A percentile compares a stretch with the other conserved stretches of the same genome.
These are phyloP conservation scores for Campylomormyrus numenius DNA, from an alignment of 2,113 vertebrate genomes.

Conservation along the genomic window DNA sequence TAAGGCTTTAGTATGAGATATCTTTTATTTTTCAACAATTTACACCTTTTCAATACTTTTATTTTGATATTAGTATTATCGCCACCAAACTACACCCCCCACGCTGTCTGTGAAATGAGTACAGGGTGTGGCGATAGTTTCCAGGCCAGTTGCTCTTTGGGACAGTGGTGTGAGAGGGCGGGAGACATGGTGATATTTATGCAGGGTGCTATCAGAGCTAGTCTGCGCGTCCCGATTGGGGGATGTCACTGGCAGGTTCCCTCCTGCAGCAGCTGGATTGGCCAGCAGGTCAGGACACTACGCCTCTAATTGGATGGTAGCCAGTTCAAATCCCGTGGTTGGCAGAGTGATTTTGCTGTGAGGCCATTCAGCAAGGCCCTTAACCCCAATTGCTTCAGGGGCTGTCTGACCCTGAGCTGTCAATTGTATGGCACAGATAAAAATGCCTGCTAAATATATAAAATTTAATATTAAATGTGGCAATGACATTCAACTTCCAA, in stretches of 20 bases:
- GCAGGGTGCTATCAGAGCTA: background rate
- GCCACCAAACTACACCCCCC: background rate
- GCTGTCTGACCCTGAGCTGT: background rate
- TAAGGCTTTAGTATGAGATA: background rate
- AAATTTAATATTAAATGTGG: background rate
- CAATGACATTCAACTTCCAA: background rate
- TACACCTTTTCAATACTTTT: background rate
- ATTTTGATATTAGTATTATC: background rate
- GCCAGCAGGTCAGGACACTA: background rate
- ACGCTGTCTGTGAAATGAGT: background rate
- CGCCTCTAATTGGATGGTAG: background rate
- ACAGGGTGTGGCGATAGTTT: conserved; percentile 43
- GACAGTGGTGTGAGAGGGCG: conserved; percentile 29
- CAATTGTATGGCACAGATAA: background rate
- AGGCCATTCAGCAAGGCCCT: background rate
- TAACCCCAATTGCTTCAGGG: background rate
- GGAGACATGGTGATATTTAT: background rate
- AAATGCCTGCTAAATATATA: background rate
- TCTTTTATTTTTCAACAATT: background rate
- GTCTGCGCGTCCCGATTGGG: background rate
- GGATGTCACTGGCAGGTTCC: background rate
- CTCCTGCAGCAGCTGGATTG: background rate
- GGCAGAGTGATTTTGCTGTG: background rate
- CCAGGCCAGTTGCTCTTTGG: conserved; percentile 56
- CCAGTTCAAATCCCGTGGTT: background rate